Conservation (phyloP, 1,140 invertebrate species). For the Onthophagus taurus region DNA sequence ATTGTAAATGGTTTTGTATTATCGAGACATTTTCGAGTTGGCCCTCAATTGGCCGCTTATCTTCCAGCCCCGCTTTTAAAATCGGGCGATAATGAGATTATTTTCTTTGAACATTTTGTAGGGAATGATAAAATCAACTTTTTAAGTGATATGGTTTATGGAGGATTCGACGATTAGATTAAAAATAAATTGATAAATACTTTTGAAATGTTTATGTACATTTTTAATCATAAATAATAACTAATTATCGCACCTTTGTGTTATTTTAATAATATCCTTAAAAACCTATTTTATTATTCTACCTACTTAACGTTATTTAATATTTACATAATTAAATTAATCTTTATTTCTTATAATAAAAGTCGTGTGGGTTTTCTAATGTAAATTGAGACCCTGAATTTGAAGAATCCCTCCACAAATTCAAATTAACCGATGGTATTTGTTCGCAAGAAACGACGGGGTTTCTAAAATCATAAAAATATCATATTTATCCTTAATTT, state of each 20-base stretch:
- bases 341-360: constrained; percentile 2
- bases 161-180: too few species aligned
- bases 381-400: constrained; percentile 3
- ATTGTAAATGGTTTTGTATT: constrained; percentile 57
- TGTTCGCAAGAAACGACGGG: constrained; percentile 51
- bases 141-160: constrained; percentile 23
- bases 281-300: too few species aligned
- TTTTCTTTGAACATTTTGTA: constrained; percentile 35
- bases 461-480: constrained; percentile 48
- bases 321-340: neutral
- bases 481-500: neutral
- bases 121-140: constrained; percentile 21
- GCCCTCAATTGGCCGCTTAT: constrained; percentile 50
- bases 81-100: constrained; percentile 41
- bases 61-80: constrained; percentile 47
- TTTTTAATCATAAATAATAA: too few species aligned
- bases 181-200: too few species aligned
- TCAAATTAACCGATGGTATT: constrained; percentile 56
- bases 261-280: too few species aligned
- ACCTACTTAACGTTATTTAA: too few species aligned
- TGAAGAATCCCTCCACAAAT: constrained; percentile 55
- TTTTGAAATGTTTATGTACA: too few species aligned
- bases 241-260: too few species aligned
- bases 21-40: constrained; percentile 46
- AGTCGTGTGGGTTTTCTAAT: neutral